These are phyloP conservation scores for Incurvaria masculella DNA, from an alignment of 2,888 invertebrate genomes.

Conservation along the genomic window DNA sequence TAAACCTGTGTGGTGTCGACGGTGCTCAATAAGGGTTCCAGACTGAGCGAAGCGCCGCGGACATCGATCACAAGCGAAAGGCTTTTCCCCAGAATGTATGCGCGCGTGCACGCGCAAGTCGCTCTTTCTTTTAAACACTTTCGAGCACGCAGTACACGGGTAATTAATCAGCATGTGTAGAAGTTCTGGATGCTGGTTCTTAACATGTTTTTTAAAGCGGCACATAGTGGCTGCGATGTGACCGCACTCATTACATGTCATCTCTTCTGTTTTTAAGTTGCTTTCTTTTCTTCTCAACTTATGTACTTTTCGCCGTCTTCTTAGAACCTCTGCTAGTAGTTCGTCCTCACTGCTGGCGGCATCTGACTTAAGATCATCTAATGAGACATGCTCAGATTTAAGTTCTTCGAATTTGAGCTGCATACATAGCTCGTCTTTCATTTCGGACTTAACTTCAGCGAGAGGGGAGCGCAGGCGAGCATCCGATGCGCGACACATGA, in stretches of 20 bases:
- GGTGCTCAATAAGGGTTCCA: conserved; percentile 13
- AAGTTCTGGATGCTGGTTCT: background rate
- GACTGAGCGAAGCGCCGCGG: conserved; percentile 13
- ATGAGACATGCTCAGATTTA: background rate
- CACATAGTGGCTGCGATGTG: background rate
- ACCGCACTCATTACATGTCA: background rate
- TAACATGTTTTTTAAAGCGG: conserved; percentile 1
- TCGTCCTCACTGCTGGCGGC: background rate
- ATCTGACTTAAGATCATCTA: background rate
- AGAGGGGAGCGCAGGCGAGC: background rate
- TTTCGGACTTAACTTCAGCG: background rate
- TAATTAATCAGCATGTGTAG: background rate
- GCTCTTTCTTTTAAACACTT: conserved; percentile 12
- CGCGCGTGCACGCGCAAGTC: conserved; percentile 12
- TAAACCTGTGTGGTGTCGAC: conserved; percentile 11
- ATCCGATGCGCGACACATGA: background rate
- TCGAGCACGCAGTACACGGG: conserved; percentile 9
- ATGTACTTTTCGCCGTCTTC: no score
- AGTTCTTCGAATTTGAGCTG: background rate
- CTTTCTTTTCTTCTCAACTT: no score
- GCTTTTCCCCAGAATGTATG: conserved; percentile 14
- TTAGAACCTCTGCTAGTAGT: background rate
- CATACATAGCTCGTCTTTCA: background rate
- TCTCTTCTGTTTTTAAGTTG: no score
- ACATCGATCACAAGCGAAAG: conserved; percentile 13